These are phyloP conservation scores for Hofmannophila pseudospretella DNA, from an alignment of 2,888 invertebrate species.

Conservation along the genomic window DNA sequence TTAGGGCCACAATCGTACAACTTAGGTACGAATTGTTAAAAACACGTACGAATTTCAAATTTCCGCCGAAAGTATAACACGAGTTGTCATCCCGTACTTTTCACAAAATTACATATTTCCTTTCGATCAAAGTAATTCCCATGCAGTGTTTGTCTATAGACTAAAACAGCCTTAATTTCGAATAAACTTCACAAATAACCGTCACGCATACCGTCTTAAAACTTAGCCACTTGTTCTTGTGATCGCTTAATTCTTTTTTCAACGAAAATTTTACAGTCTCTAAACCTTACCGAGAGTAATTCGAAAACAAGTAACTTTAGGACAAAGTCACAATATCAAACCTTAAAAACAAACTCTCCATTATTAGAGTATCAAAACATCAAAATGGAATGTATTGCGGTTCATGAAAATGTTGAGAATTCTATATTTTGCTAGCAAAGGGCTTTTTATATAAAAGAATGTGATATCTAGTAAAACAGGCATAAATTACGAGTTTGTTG, in stretches of 20 bases:
- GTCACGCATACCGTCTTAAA: not conserved
- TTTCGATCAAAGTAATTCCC: not conserved
- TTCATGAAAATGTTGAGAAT: constrained; percentile 38
- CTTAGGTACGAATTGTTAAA: too few relatives aligned
- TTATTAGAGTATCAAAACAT: constrained; percentile 39
- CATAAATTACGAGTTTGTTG: too few relatives aligned
- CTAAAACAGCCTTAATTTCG: too few relatives aligned
- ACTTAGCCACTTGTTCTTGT: constrained; percentile 2
- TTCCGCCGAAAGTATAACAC: too few relatives aligned
- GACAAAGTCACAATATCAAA: constrained; percentile 62
- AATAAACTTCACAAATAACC: constrained; percentile 2
- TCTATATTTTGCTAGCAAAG: too few relatives aligned
- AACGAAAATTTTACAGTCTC: constrained; percentile 8
- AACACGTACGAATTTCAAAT: not conserved
- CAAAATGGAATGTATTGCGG: constrained; percentile 31
- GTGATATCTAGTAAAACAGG: too few relatives aligned
- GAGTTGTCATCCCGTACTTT: not conserved
- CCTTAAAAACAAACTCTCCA: constrained; percentile 42
- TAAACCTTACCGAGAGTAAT: constrained; percentile 9
- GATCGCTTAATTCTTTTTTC: constrained; percentile 1
- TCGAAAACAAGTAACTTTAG: constrained; percentile 26
- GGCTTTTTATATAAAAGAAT: too few relatives aligned
- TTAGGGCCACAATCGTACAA: too few relatives aligned
- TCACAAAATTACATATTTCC: not conserved
- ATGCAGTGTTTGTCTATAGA: not conserved